Evolutionary conservation across 2,888 invertebrate genomes (phyloP), one percentile per base, ranked within the genome.

Genomic region (Cheilosia vernalis): DNA sequence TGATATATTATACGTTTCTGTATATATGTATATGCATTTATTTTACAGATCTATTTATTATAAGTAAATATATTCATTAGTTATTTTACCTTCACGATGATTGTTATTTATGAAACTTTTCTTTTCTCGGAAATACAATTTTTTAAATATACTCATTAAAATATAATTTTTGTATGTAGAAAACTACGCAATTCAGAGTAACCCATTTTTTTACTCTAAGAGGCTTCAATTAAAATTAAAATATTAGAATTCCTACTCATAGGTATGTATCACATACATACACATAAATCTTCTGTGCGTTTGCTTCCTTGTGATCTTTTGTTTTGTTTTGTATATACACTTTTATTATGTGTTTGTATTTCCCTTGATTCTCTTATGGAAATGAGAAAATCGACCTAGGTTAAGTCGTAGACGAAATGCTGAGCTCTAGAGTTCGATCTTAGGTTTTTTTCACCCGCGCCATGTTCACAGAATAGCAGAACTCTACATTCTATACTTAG

Each of bases 11-110:
- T 21, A 17, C 13, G 5, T 51, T 10, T 47, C 33, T 47, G 10
- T 55, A 17, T n/a, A n/a, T n/a, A n/a, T n/a, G n/a, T n/a, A n/a
- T n/a, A n/a, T 30, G 3, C 19, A 33, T 44, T 15, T 69, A 70
- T 70, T 17, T 60, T 70, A 70, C 70, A 70, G 33, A 37, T 55
- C 17, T 13, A 6, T 47, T n/a, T 21, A 21, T 70, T 24, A 10
- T 15, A 2, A 27, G 19, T 55, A n/a, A n/a, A 66, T 17, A 6
- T 19, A 55, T 42, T 42, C 1, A 56, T 33, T 56, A 6, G 55
- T 55, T n/a, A 67, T 53, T 13, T 37, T 13, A 13, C 10, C 33
- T 33, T 33, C 10, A 10, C 33, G 9, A n/a, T 53, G 27, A 40
- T 66, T 42, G 30, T 42, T 63, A 21, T 30, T 33, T 53, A 56